Evolutionary conservation across 2,113 vertebrate species (phyloP).

Genomic region (Myotis davidii): DNA sequence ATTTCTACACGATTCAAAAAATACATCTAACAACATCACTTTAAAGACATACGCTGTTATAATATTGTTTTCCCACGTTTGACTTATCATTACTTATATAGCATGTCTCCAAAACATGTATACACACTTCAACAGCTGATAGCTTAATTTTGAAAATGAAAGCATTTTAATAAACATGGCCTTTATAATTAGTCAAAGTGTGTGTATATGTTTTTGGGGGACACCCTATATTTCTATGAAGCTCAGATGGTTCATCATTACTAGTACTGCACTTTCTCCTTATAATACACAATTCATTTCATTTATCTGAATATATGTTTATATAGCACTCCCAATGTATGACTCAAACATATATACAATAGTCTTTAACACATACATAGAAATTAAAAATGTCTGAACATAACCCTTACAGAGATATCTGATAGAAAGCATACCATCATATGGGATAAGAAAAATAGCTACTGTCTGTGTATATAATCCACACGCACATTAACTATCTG

Average conservation of each 20-base stretch:
- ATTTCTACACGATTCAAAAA: neutral
- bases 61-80: neutral
- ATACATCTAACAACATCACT: neutral
- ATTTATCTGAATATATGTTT: conserved; percentile 1
- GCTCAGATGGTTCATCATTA: neutral
- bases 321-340: neutral
- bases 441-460: neutral
- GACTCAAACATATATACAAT: neutral
- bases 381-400: neutral
- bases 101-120: too few relatives aligned
- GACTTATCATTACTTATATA: neutral
- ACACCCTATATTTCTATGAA: neutral
- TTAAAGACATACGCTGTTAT: neutral
- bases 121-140: too few relatives aligned
- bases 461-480: neutral
- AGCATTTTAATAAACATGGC: too few relatives aligned
- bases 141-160: too few relatives aligned
- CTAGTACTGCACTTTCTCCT: neutral
- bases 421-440: neutral
- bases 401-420: neutral
- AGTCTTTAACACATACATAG: neutral
- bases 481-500: neutral
- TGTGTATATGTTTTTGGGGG: too few relatives aligned
- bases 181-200: too few relatives aligned
- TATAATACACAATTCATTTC: neutral